These are phyloP conservation scores for Eristalis pertinax DNA, from an alignment of 2,888 invertebrate genomes.

Conservation along the genomic window DNA sequence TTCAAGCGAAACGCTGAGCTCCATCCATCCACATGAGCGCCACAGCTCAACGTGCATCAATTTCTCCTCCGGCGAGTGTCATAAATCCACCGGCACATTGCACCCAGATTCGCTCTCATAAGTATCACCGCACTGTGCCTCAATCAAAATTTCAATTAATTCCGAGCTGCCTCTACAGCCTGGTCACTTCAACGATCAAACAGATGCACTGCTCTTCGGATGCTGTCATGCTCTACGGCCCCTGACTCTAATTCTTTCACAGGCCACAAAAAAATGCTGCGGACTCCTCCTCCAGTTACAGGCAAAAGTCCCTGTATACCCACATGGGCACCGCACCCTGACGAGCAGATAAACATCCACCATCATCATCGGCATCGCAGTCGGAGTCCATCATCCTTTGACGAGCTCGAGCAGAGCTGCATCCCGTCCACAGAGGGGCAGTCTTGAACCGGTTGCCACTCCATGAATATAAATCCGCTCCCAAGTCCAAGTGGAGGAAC, in stretches of 20 bases:
- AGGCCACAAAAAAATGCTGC: constrained; percentile 21
- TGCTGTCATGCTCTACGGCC: constrained; percentile 13
- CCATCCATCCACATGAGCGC: neutral
- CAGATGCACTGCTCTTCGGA: neutral
- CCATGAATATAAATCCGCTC: constrained; percentile 51
- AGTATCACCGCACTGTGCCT: neutral
- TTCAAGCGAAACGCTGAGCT: neutral
- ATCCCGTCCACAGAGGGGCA: neutral
- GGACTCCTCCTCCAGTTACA: neutral
- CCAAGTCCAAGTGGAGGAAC: neutral
- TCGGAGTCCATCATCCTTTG: constrained; percentile 34
- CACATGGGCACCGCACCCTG: neutral
- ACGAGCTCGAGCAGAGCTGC: constrained; percentile 4
- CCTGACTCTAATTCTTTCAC: constrained; percentile 14
- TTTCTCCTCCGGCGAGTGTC: neutral
- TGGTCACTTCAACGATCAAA: neutral
- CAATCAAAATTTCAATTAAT: constrained; percentile 23
- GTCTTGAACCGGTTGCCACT: constrained; percentile 45
- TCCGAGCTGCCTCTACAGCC: neutral
- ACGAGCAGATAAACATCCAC: constrained; percentile 23
- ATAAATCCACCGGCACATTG: neutral
- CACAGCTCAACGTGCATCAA: too few relatives aligned
- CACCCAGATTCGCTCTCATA: neutral
- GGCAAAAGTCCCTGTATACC: neutral
- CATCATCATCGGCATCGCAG: constrained; percentile 34